Percentiles rank a stretch among this genome's conserved stretches.
Conservation (phyloP, 2,888 invertebrate species). For the Drosophila yooni region DNA sequence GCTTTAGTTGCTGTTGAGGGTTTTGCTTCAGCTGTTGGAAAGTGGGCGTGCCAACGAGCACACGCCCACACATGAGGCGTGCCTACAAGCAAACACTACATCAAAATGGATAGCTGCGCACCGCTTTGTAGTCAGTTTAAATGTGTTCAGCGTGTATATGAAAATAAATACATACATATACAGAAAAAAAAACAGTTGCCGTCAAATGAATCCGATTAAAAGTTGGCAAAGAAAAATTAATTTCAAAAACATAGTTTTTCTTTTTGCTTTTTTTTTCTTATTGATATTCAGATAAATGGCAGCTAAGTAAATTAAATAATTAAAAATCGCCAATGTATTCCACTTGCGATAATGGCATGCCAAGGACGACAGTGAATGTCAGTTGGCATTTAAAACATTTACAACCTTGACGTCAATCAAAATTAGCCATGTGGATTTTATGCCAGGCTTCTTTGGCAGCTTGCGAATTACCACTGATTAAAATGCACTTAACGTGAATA, state of each 20-base stretch:
- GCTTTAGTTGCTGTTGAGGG: not conserved
- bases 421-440: constrained; percentile 19
- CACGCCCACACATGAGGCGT: not conserved
- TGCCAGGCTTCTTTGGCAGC: not conserved
- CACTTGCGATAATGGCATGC: constrained; percentile 36
- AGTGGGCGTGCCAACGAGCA: not conserved
- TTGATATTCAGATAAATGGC: not conserved
- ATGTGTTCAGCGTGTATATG: not conserved
- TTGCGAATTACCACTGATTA: constrained; percentile 10
- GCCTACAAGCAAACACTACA: not conserved
- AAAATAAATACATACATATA: constrained; percentile 5
- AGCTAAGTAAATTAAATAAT: not conserved
- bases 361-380: constrained; percentile 45
- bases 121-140: not conserved
- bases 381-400: constrained; percentile 32
- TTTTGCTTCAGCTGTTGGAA: not conserved
- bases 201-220: constrained; percentile 1
- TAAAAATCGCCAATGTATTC: not conserved
- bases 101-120: not conserved
- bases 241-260: not conserved
- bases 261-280: not conserved
- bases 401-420: constrained; percentile 18
- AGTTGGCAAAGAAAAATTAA: not conserved
- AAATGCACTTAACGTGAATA: constrained; percentile 29
- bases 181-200: not conserved